These are phyloP conservation scores for Miichthys miiuy DNA, from an alignment of 2,797 vertebrate species.

Conservation along the genomic window DNA sequence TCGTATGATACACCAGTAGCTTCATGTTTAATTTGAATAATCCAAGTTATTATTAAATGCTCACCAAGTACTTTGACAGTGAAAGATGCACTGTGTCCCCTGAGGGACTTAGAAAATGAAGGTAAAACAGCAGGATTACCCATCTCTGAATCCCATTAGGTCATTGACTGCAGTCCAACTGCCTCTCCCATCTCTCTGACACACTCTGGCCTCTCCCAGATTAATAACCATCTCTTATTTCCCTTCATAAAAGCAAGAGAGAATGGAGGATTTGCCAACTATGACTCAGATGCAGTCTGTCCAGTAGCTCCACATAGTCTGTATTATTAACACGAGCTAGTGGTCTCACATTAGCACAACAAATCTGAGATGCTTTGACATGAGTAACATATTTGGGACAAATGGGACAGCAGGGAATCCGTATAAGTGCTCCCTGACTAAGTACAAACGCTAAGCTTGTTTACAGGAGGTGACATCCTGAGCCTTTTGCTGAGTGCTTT, in stretches of 20 bases:
- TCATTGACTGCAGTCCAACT: constrained; percentile 62
- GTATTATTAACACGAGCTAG: constrained; percentile 43
- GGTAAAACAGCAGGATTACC: constrained; percentile 41
- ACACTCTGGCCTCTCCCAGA: constrained; percentile 70
- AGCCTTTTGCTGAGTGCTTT: constrained; percentile 54
- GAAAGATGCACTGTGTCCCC: constrained; percentile 4
- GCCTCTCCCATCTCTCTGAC: constrained; percentile 67
- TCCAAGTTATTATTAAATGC: constrained; percentile 1
- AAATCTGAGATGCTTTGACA: constrained; percentile 30
- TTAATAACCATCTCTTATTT: constrained; percentile 71
- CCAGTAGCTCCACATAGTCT: constrained; percentile 45
- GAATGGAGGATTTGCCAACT: constrained; percentile 52
- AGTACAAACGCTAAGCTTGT: background rate
- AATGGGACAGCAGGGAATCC: background rate
- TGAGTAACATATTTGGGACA: background rate
- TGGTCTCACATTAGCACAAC: constrained; percentile 36
- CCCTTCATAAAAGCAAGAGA: constrained; percentile 62
- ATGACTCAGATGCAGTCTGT: constrained; percentile 71
- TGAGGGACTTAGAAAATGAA: constrained; percentile 35
- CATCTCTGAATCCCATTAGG: constrained; percentile 61
- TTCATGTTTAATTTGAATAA: constrained; percentile 2
- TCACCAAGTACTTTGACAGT: background rate
- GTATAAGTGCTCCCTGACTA: background rate
- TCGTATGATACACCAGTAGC: background rate
- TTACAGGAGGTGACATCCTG: background rate